These are phyloP conservation scores for Sphaeridia pumilis DNA, from an alignment of 2,888 invertebrate species.

Conservation along the genomic window DNA sequence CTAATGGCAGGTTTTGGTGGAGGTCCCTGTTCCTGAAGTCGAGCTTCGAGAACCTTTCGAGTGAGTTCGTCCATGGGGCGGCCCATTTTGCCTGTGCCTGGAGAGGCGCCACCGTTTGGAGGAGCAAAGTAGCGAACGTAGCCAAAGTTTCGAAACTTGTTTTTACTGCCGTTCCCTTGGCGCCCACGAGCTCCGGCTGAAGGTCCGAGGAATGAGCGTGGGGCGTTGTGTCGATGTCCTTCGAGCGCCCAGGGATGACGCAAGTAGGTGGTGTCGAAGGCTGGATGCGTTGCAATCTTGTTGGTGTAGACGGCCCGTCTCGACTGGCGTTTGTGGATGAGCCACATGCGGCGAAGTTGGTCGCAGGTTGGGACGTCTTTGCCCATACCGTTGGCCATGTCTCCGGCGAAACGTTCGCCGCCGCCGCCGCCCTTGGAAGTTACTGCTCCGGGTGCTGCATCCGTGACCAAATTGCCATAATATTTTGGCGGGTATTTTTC, in stretches of 20 bases:
- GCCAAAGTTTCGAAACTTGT: constrained; percentile 50
- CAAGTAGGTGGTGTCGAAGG: constrained; percentile 31
- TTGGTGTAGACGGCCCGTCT: constrained; percentile 76
- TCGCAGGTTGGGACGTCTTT: constrained; percentile 83
- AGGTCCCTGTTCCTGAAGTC: neutral
- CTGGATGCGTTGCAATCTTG: constrained; percentile 50
- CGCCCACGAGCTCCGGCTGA: neutral
- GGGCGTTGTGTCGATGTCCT: neutral
- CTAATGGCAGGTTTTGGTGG: too few relatives aligned
- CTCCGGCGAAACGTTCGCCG: neutral
- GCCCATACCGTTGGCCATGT: constrained; percentile 37
- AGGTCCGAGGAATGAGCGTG: neutral
- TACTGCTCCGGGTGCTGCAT: neutral
- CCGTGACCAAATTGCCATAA: too few relatives aligned
- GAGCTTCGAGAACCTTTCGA: neutral
- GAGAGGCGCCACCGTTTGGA: neutral
- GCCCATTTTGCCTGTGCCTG: neutral
- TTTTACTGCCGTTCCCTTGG: constrained; percentile 40
- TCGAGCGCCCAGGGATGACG: constrained; percentile 40
- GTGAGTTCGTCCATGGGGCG: neutral
- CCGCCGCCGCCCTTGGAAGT: neutral
- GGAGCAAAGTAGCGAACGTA: neutral
- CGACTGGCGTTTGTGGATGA: constrained; percentile 76
- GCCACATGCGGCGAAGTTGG: constrained; percentile 81
- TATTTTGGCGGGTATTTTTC: constrained; percentile 2